Percentiles rank a stretch among this genome's conserved stretches.
Conservation (phyloP, 2,113 vertebrate species). For the Vulpes lagopus region DNA sequence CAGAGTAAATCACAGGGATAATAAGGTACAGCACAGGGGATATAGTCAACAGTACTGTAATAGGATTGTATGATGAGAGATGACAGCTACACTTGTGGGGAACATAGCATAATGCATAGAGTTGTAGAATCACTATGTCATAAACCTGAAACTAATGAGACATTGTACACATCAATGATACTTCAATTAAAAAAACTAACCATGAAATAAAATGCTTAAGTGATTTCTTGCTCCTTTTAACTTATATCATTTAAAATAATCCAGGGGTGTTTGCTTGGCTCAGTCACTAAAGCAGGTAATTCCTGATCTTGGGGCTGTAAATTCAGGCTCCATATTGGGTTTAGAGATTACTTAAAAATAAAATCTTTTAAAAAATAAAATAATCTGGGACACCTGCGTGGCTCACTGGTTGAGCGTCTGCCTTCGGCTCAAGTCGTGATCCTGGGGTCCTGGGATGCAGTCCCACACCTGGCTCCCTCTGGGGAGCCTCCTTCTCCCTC, state of each 20-base stretch:
- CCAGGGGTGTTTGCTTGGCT: background rate
- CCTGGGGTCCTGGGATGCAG: too few relatives aligned
- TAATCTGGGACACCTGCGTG: too few relatives aligned
- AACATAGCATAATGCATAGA: background rate
- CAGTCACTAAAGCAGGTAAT: background rate
- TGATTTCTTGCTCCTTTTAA: conserved; percentile 21
- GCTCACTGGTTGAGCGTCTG: too few relatives aligned
- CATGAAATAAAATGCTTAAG: background rate
- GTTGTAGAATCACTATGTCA: background rate
- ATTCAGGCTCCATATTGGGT: background rate
- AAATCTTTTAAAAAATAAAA: background rate
- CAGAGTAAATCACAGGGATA: background rate
- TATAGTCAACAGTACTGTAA: background rate
- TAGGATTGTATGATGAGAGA: background rate
- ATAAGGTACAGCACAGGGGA: background rate
- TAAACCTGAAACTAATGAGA: background rate
- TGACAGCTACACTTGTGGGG: background rate
- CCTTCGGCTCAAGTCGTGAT: too few relatives aligned
- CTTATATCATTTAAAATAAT: conserved; percentile 40
- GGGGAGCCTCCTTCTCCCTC: too few relatives aligned
- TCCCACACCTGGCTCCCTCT: too few relatives aligned
- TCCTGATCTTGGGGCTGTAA: background rate
- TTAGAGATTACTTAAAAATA: background rate
- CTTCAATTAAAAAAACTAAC: background rate
- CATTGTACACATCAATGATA: background rate